Base-by-base conservation (phyloP, 2,797 vertebrate genomes). In the Sebastes iracundus region DNA sequence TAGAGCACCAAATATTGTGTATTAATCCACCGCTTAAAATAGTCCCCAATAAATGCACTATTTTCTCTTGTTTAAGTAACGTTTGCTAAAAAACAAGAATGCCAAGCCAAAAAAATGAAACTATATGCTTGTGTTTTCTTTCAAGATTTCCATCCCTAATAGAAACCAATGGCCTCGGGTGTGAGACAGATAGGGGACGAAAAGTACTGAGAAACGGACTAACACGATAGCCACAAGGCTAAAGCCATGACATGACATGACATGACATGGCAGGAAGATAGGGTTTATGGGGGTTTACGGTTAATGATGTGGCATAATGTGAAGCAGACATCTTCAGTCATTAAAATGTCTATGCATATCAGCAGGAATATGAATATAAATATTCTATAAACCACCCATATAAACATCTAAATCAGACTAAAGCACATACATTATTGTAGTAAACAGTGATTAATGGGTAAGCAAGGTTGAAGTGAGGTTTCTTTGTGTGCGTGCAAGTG, bases 401-500 rank as follows among this genome's bases (percentile, higher is more conserved):
- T 32, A 9, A 32, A 20, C 6, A 53, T 65, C 9, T 25, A 56
- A 25, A 63, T 28, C 13, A 28, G 6, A 66, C 2, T 70, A 12
- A 62, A 30, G 25, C 49, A 5, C 25, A 33, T 3, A 28, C n/a
- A 22, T 33, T 16, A 72, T 12, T 72, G 35, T 14, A 10, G 80
- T 64, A 53, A 73, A 66, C 18, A 58, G 18, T 32, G 10, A 55
- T 1, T 38, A 49, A 2, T 71, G 32, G 16, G 14, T 71, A 22
- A 68, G 38, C 3, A 38, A 55, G 38, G 61, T 73, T 79, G 16
- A 81, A 53, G 20, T 52, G 64, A 76, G 72, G 58, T 82, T 25
- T 75, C 61, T 83, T 63, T 66, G 60, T 72, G 61, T 42, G 33
- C 38, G 72, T 62, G 33, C 35, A 38, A 25, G 20, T 35, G 64